phyloP scores from a whole-genome alignment of 2,797 vertebrate species.

The Cirrhinus mrigala region DNA sequence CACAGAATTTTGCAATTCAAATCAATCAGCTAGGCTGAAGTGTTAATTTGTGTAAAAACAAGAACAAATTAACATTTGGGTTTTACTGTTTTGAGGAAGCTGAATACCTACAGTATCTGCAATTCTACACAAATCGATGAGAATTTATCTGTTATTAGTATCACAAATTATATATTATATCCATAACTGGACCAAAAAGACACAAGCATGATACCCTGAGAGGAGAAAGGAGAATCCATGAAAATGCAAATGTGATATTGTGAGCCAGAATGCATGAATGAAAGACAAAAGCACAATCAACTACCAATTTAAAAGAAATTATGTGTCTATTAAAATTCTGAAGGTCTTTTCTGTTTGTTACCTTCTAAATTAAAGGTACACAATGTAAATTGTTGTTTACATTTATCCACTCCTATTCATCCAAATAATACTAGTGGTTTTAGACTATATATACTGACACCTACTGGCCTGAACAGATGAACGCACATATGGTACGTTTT shows the following conservation, averaged over 20 bases:
- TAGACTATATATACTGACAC: slow-evolving; percentile 8
- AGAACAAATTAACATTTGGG: background rate
- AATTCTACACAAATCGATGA: background rate
- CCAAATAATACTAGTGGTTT: background rate
- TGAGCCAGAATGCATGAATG: background rate
- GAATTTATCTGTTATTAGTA: background rate
- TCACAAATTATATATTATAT: background rate
- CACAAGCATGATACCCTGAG: background rate
- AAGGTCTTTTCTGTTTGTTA: no score
- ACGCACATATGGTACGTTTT: no score
- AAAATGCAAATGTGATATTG: background rate
- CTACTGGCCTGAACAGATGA: slow-evolving; percentile 15
- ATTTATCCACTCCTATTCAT: background rate
- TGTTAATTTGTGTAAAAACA: background rate
- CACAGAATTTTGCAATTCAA: slow-evolving; percentile 43
- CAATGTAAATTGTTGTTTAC: background rate
- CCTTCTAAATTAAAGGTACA: background rate
- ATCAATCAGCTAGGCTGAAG: slow-evolving; percentile 6
- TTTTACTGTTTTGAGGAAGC: background rate
- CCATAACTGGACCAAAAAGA: background rate
- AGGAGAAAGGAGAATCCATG: background rate
- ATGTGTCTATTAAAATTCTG: background rate
- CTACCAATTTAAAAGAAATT: background rate
- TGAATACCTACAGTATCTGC: background rate
- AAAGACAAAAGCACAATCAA: background rate